A percentile compares a stretch with the other conserved stretches of the same genome.
These are phyloP conservation scores for Pollicipes pollicipes DNA, from an alignment of 1,140 invertebrate species.

Conservation along the genomic window DNA sequence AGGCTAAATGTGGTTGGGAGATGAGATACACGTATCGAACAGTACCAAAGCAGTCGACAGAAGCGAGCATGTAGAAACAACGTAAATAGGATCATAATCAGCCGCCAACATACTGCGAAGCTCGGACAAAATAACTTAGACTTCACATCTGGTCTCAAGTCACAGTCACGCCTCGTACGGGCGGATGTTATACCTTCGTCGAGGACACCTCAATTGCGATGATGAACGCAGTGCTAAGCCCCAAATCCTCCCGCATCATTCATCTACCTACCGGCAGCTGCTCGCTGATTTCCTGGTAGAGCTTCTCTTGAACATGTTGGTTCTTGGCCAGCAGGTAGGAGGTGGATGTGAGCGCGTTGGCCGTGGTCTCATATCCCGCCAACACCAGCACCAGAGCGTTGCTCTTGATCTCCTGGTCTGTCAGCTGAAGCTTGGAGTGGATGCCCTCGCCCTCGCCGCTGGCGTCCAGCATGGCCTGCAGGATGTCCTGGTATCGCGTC, in stretches of 20 bases:
- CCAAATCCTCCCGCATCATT: too few relatives aligned
- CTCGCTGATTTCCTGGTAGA: conserved; percentile 27
- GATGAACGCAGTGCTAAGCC: too few relatives aligned
- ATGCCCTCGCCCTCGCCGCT: conserved; percentile 11
- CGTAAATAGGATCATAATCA: neutral
- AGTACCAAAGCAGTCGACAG: conserved; percentile 21
- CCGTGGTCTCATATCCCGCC: conserved; percentile 33
- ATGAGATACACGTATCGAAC: conserved; percentile 22
- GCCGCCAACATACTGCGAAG: neutral
- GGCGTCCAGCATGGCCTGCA: conserved; percentile 19
- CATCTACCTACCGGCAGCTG: conserved; percentile 10
- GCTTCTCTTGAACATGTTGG: conserved; percentile 28
- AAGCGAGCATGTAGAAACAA: neutral
- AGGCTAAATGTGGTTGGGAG: too few relatives aligned
- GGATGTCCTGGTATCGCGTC: conserved; percentile 14
- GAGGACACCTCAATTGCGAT: too few relatives aligned
- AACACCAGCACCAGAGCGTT: conserved; percentile 30
- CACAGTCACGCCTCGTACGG: too few relatives aligned
- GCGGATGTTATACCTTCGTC: too few relatives aligned
- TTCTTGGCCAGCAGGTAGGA: conserved; percentile 31
- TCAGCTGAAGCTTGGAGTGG: conserved; percentile 16
- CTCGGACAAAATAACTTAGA: too few relatives aligned
- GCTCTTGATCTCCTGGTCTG: conserved; percentile 28
- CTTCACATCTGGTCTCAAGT: too few relatives aligned
- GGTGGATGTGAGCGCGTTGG: conserved; percentile 29